Evolutionary conservation across 2,797 vertebrate genomes (phyloP).

Genomic region (Anguilla megastoma): DNA sequence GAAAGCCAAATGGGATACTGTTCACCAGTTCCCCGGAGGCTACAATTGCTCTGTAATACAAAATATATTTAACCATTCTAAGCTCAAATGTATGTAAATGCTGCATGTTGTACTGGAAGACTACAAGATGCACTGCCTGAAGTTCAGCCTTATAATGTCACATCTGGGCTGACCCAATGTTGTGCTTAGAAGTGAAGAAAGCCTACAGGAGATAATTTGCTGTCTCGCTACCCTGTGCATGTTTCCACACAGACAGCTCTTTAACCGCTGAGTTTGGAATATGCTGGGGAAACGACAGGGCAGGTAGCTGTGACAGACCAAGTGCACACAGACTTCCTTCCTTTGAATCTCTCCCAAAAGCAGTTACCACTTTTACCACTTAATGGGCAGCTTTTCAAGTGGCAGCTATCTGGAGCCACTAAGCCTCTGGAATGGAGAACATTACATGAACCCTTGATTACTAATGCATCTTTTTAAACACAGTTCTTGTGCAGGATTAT

Average conservation of each 20-base stretch:
- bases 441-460: not conserved
- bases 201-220: too few relatives aligned
- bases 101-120: not conserved
- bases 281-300: not conserved
- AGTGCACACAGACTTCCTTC: not conserved
- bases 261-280: not conserved
- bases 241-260: not conserved
- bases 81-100: not conserved
- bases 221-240: not conserved
- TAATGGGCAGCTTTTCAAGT: slow-evolving; percentile 13
- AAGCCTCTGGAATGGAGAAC: not conserved
- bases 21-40: too few relatives aligned
- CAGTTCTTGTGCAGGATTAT: slow-evolving; percentile 12
- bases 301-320: not conserved
- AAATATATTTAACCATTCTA: too few relatives aligned
- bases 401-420: not conserved
- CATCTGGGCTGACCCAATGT: not conserved
- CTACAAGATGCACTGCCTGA: not conserved
- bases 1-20: too few relatives aligned
- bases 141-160: not conserved
- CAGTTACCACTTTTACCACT: not conserved
- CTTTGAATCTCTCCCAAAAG: not conserved
- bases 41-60: too few relatives aligned
- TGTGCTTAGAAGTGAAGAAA: too few relatives aligned
- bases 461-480: not conserved